These are phyloP conservation scores for Meleagris gallopavo DNA, from an alignment of 2,113 vertebrate genomes.

Conservation along the genomic window DNA sequence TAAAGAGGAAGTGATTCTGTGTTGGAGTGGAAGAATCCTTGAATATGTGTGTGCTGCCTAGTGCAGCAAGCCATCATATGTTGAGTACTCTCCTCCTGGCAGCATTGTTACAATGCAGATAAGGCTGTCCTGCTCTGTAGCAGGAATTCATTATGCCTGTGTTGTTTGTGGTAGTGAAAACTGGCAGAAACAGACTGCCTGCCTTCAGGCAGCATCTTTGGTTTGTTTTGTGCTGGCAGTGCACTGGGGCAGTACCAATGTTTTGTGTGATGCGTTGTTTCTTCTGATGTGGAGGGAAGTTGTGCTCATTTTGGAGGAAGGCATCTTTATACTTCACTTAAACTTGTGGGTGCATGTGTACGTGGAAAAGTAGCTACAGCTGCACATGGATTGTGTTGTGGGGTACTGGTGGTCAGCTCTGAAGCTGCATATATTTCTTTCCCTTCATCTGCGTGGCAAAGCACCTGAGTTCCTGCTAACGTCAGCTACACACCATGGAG, in stretches of 20 bases:
- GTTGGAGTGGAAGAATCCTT: not conserved
- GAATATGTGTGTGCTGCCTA: fast-evolving
- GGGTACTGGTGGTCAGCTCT: not conserved
- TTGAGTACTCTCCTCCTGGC: not conserved
- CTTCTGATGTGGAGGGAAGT: not conserved
- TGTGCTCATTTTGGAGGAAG: not conserved
- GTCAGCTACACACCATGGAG: not conserved
- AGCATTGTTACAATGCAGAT: not conserved
- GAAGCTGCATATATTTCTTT: not conserved
- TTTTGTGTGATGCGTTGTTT: not conserved
- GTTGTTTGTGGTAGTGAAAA: not conserved
- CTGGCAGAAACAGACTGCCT: not conserved
- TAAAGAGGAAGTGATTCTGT: not conserved
- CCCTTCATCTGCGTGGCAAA: not conserved
- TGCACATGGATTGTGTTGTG: not conserved
- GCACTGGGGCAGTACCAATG: not conserved
- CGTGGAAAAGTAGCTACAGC: not conserved
- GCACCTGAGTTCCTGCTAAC: not conserved
- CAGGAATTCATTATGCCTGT: not conserved
- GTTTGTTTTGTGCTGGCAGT: not conserved
- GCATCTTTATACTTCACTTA: not conserved
- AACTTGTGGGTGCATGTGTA: fast-evolving
- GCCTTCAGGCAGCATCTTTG: not conserved
- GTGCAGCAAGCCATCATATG: fast-evolving
- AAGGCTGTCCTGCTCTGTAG: not conserved